Evolutionary conservation across 1,140 invertebrate genomes (phyloP), one percentile per base, ranked within the genome.

Genomic region (Drosophila trapezifrons): DNA sequence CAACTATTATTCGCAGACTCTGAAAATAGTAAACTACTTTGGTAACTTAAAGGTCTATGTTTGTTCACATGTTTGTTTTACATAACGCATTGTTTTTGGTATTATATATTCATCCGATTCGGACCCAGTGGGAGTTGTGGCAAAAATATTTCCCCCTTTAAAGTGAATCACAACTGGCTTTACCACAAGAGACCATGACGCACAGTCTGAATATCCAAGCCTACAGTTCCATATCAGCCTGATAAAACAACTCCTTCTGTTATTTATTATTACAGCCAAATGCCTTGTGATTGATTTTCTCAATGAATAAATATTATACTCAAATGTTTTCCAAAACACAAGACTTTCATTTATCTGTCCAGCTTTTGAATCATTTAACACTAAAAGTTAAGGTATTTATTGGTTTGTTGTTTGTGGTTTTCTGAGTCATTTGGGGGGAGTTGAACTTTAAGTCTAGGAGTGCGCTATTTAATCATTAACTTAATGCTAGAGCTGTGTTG

Each of bases 381-480:
- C 54, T 70, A 35, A 40, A 35, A 43, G n/a, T 4, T 59, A 57
- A 32, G 42, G 45, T 54, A 38, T 67, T 58, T 75, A 55, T 35
- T 25, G 27, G 45, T 46, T 78, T 43, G 43, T 29, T 51, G 43
- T 58, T 67, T 62, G 59, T 66, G 15, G 35, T 58, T 63, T 69
- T 66, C 37, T 56, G 63, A 60, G 80, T 83, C 80, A 83, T 76
- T 82, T 59, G 22, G 54, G 47, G 35, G 29, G 9, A 37, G 18
- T 46, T 52, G 55, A 69, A 51, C 49, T 63, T 78, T 69, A 47
- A 46, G 12, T 12, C 70, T 82, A 82, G 54, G 58, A 56, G 64
- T 75, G 69, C 60, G n/a, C 58, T 67, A 71, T 56, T 66, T 66
- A 47, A 40, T 55, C 71, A 38, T 72, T 20, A 84, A 47, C 81